A percentile compares a stretch with the other conserved stretches of the same genome.
Conservation (phyloP, 2,888 invertebrate genomes). For the Ceraclea dissimilis region DNA sequence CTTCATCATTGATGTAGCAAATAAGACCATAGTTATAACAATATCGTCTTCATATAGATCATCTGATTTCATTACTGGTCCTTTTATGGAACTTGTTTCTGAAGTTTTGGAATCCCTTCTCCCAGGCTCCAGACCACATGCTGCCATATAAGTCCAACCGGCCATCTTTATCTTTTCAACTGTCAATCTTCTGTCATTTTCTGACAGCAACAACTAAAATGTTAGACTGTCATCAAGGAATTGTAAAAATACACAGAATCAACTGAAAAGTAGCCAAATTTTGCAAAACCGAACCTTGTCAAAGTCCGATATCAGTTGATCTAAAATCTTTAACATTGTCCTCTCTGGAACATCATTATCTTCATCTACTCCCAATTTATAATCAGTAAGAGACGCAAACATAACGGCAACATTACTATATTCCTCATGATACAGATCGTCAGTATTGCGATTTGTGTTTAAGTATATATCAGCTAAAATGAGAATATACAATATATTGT, state of each 20-base stretch:
- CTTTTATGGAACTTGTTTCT: conserved; percentile 30
- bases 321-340: conserved; percentile 65
- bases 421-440: conserved; percentile 79
- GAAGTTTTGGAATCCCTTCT: conserved; percentile 53
- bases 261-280: conserved; percentile 40
- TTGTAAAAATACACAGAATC: conserved; percentile 40
- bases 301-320: conserved; percentile 89
- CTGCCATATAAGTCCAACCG: conserved; percentile 96
- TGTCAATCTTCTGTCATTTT: conserved; percentile 50
- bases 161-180: conserved; percentile 97
- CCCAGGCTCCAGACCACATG: conserved; percentile 79
- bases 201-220: conserved; percentile 55
- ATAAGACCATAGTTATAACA: conserved; percentile 44
- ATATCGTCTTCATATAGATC: conserved; percentile 39
- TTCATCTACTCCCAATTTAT: conserved; percentile 58
- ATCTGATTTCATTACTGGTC: conserved; percentile 29
- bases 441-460: conserved; percentile 59
- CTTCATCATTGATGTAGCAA: conserved; percentile 47
- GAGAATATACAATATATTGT: neutral
- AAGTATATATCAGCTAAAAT: conserved; percentile 68
- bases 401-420: conserved; percentile 89
- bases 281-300: conserved; percentile 58
- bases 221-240: too few species aligned
- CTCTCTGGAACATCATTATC: conserved; percentile 59
- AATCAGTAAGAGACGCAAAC: conserved; percentile 90